Evolutionary conservation across 2,888 invertebrate species (phyloP).

Genomic region (Orthonychiurus folsomi): DNA sequence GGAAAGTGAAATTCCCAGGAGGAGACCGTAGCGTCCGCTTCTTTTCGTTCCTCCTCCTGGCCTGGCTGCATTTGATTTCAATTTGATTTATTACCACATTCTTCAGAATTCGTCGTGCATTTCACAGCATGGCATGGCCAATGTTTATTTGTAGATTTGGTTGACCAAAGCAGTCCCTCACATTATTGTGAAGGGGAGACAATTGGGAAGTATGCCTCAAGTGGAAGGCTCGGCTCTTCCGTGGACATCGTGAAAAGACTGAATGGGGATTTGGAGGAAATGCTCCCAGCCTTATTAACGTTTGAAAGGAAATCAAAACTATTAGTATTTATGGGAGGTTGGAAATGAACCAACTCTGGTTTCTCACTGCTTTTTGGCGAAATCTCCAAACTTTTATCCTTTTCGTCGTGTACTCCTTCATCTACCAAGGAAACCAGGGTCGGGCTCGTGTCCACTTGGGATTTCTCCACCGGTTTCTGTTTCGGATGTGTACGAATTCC

Average conservation of each 20-base stretch:
- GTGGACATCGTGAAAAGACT: conserved; percentile 59
- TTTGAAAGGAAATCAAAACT: neutral
- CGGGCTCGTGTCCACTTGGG: neutral
- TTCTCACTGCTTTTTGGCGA: conserved; percentile 10
- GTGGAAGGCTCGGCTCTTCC: conserved; percentile 68
- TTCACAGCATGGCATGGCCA: no score
- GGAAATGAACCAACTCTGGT: neutral
- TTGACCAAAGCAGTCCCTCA: no score
- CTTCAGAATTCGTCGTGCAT: no score
- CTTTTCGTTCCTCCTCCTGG: no score
- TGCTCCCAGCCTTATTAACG: neutral
- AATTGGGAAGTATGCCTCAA: conserved; percentile 71
- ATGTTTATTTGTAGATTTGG: no score
- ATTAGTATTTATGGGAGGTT: conserved; percentile 1
- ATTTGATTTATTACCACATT: no score
- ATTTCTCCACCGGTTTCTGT: conserved; percentile 7
- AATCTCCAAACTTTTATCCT: conserved; percentile 3
- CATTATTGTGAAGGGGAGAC: conserved; percentile 56
- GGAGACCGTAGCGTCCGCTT: no score
- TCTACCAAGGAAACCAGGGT: neutral
- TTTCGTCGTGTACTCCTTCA: neutral
- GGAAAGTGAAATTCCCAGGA: no score
- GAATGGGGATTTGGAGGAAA: conserved; percentile 15
- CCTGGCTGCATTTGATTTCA: no score
- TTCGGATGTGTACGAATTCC: conserved; percentile 27